These are phyloP conservation scores for Cyprinodon tularosa DNA, from an alignment of 2,113 vertebrate genomes.

Conservation along the genomic window DNA sequence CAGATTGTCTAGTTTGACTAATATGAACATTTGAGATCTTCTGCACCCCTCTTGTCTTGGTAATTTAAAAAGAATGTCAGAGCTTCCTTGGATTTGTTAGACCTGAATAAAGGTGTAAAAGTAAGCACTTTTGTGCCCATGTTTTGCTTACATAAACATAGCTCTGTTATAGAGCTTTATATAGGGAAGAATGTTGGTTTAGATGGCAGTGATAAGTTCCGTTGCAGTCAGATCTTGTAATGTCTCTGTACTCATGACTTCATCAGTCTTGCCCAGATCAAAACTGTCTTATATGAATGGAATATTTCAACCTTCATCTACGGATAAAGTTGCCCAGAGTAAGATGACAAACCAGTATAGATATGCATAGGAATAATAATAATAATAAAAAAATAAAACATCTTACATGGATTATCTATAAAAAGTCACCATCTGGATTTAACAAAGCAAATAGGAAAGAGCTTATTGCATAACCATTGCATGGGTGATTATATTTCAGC, in stretches of 20 bases:
- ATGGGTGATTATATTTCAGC: background rate
- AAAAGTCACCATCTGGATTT: background rate
- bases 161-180: background rate
- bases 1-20: background rate
- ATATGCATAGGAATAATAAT: background rate
- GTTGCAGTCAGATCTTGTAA: conserved; percentile 11
- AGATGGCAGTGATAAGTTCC: background rate
- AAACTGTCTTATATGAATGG: conserved; percentile 5
- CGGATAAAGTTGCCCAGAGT: background rate
- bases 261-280: conserved; percentile 16
- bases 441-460: background rate
- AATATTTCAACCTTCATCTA: conserved; percentile 1
- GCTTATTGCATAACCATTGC: background rate
- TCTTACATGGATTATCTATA: background rate
- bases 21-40: background rate
- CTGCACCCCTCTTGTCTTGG: background rate
- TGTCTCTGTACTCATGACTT: conserved; percentile 6
- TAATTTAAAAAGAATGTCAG: background rate
- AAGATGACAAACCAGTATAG: background rate
- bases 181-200: background rate
- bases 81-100: background rate
- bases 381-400: background rate
- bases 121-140: background rate
- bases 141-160: background rate
- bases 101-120: background rate